Evolutionary conservation across 2,113 vertebrate species (phyloP).

Genomic region (Syngnathus typhle): DNA sequence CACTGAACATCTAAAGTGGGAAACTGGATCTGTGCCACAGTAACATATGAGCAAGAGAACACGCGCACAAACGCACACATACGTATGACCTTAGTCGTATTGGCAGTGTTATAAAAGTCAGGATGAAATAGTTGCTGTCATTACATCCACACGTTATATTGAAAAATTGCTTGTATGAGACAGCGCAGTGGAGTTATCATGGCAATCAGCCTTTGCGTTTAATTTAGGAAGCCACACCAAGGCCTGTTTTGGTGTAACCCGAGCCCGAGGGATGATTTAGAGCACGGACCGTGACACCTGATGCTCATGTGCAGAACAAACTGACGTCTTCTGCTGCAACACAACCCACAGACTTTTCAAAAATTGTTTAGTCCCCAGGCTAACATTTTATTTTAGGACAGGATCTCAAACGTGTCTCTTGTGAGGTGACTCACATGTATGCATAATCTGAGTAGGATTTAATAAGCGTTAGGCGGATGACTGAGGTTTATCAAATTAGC

Average conservation of each 20-base stretch:
- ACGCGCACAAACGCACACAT: constrained; percentile 17
- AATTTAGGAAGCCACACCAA: constrained; percentile 47
- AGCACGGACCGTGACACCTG: constrained; percentile 29
- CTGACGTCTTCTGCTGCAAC: neutral
- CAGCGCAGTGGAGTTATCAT: neutral
- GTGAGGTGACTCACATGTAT: neutral
- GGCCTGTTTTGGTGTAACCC: constrained; percentile 50
- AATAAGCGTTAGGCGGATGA: constrained; percentile 16
- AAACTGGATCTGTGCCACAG: constrained; percentile 41
- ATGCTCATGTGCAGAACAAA: neutral
- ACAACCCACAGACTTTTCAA: neutral
- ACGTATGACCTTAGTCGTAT: constrained; percentile 25
- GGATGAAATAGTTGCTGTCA: neutral
- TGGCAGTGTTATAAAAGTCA: neutral
- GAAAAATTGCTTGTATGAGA: neutral
- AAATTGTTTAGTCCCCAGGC: neutral
- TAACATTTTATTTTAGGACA: neutral
- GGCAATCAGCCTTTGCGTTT: neutral
- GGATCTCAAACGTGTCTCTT: neutral
- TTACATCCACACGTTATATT: neutral
- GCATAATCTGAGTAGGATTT: neutral
- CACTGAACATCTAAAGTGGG: constrained; percentile 68
- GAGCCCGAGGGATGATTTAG: constrained; percentile 40
- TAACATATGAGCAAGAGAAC: constrained; percentile 1
- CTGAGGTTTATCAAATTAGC: constrained; percentile 35